Percentiles rank a stretch among this genome's conserved stretches.
Conservation (phyloP, 2,888 invertebrate genomes). For the Reticulitermes lucifugus region DNA sequence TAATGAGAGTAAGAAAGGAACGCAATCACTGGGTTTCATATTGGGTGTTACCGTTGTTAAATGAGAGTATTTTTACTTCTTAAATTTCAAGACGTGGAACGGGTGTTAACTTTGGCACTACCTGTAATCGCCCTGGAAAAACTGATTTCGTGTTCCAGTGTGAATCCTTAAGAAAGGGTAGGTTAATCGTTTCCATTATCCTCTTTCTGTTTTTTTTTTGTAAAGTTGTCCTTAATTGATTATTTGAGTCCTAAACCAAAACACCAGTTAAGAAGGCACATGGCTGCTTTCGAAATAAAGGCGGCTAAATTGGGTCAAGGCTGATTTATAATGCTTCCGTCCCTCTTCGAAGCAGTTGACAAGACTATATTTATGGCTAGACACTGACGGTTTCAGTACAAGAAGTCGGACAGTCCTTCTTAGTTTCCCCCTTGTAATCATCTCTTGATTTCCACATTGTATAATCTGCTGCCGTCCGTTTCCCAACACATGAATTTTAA, state of each 20-base stretch:
- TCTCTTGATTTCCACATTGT: too few species aligned
- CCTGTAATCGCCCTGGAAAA: not conserved
- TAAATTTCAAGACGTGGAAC: too few species aligned
- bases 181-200: slow-evolving; percentile 11
- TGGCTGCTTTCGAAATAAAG: slow-evolving; percentile 12
- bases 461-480: too few species aligned
- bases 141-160: not conserved
- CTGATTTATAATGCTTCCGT: slow-evolving; percentile 10
- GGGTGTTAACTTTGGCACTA: not conserved
- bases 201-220: not conserved
- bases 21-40: too few species aligned
- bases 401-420: not conserved
- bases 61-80: too few species aligned
- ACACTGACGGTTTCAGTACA: not conserved
- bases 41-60: too few species aligned
- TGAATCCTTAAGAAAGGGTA: not conserved
- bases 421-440: not conserved
- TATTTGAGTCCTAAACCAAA: not conserved
- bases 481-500: too few species aligned
- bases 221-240: not conserved
- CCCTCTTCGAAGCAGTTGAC: slow-evolving; percentile 17
- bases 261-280: not conserved
- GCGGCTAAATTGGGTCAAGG: slow-evolving; percentile 19
- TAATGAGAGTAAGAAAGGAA: too few species aligned
- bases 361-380: not conserved